These are phyloP conservation scores for Yponomeuta cagnagella DNA, from an alignment of 2,888 invertebrate genomes.

Conservation along the genomic window DNA sequence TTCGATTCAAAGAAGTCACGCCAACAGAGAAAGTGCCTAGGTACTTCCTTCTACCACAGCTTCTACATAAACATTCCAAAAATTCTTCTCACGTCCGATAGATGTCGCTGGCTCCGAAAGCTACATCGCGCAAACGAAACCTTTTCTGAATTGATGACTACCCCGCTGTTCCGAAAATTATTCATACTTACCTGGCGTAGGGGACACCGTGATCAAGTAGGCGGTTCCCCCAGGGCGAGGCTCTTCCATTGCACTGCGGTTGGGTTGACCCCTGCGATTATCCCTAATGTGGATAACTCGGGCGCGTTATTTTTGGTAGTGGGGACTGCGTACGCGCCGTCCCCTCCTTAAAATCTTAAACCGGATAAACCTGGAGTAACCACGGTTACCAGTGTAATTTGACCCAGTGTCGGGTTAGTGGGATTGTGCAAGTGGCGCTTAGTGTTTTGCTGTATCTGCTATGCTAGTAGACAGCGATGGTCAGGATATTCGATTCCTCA, in stretches of 20 bases:
- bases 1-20: too few species aligned
- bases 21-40: neutral
- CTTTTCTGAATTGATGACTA: neutral
- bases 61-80: neutral
- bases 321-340: constrained; percentile 20
- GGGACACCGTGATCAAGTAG: constrained; percentile 21
- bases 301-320: constrained; percentile 21
- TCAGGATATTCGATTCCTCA: neutral
- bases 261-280: constrained; percentile 18
- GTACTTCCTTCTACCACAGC: too few species aligned
- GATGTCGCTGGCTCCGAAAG: constrained; percentile 1
- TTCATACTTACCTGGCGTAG: constrained; percentile 23
- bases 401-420: too few species aligned
- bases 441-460: too few species aligned
- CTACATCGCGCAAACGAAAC: constrained; percentile 14
- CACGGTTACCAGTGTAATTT: too few species aligned
- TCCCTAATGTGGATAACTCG: constrained; percentile 20
- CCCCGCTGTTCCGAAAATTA: neutral
- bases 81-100: neutral
- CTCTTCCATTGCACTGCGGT: constrained; percentile 19
- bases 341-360: constrained; percentile 11
- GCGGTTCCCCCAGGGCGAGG: constrained; percentile 22
- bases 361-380: too few species aligned
- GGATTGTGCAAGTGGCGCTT: too few species aligned
- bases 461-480: too few species aligned